Evolutionary conservation across 1,140 invertebrate genomes (phyloP), one percentile per base, ranked within the genome.

Genomic region (Musca domestica): DNA sequence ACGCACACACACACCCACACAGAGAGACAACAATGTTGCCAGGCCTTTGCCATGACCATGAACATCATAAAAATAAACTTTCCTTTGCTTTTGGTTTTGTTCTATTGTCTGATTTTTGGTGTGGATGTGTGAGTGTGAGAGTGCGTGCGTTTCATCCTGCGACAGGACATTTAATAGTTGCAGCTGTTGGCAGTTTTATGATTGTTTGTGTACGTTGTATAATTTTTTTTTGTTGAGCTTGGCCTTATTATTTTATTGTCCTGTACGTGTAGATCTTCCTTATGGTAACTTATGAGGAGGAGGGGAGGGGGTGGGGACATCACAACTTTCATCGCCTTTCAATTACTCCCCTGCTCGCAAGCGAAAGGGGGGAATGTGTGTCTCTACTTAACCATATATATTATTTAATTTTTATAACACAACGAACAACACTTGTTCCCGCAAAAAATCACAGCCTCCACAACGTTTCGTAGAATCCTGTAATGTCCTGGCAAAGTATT

Each of bases 1-100:
- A 41, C 34, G 12, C 27, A 30, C 27, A 30, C 27, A 30, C 3
- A 30, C 27, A 30, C 27, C 3, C 27, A 30, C 27, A 30, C 27
- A 30, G 72, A 71, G 72, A 48, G 71, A 70, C 69, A 61, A 76
- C 68, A 69, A 66, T 69, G 69, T 69, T 64, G 52, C 23, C 52
- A 23, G 14, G 15, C 2, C 17, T 2, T n/a, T n/a, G 9, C 27
- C 27, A 30, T 41, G 34, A 41, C 34, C 34, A 41, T 41, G 34
- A 41, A 41, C 34, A 41, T 10, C 34, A 41, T 41, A 41, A 41
- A 41, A 41, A 41, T 41, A 41, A 41, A 41, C 34, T 41, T 12
- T 41, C 34, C 34, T 41, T 12, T 12, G 6, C 10, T 41, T 12
- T 12, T 41, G 2, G 6, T 41, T 10, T 41, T 41, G 34, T 5